Evolutionary conservation across 2,113 vertebrate genomes (phyloP).

Genomic region (Bubo scandiacus): DNA sequence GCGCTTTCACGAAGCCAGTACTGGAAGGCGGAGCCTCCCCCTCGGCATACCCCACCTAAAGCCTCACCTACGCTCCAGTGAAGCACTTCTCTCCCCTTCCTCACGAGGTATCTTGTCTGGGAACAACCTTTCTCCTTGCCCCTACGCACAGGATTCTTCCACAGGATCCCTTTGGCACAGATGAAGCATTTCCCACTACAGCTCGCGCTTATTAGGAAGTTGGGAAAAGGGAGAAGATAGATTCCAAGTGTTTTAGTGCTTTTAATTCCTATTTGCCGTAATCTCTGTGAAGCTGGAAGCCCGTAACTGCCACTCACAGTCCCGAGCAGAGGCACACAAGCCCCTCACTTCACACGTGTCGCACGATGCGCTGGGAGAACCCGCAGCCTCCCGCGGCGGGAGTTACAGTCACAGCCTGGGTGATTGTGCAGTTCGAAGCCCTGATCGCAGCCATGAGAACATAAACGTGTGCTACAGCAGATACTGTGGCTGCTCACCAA

Average conservation of each 20-base stretch:
- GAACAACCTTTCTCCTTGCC: not conserved
- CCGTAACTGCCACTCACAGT: not conserved
- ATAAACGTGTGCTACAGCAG: rapidly evolving
- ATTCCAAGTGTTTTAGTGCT: not conserved
- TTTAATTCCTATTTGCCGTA: not conserved
- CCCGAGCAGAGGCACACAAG: too few species aligned
- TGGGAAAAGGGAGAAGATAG: not conserved
- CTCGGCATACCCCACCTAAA: not conserved
- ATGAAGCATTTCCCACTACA: not conserved
- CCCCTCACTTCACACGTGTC: too few species aligned
- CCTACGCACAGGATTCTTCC: not conserved
- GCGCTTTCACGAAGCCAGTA: not conserved
- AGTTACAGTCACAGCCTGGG: not conserved
- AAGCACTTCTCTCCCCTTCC: not conserved
- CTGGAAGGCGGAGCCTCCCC: not conserved
- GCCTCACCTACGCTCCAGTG: not conserved
- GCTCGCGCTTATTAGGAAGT: not conserved
- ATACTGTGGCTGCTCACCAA: not conserved
- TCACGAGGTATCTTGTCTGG: not conserved
- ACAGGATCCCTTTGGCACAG: not conserved
- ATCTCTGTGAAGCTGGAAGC: not conserved
- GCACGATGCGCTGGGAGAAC: too few species aligned
- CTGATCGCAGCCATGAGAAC: not conserved
- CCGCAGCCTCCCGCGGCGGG: not conserved
- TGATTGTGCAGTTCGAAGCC: rapidly evolving